phyloP scores from a whole-genome alignment of 2,888 invertebrate species.

The Caenorhabditis wallacei region DNA sequence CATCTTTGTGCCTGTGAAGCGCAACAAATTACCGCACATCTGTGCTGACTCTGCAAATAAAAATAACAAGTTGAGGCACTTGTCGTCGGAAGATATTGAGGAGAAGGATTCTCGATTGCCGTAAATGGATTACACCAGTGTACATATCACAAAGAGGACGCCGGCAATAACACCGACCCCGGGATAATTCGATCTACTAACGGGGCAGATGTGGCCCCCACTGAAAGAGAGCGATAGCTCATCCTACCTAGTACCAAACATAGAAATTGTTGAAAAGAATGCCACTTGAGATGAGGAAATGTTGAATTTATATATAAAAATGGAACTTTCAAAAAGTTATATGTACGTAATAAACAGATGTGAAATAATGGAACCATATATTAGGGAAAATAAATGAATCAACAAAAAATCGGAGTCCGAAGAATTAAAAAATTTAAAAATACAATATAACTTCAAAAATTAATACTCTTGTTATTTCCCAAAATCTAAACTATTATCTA shows the following conservation, averaged over 20 bases:
- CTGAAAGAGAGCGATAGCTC: conserved; percentile 58
- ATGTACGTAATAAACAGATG: too few species aligned
- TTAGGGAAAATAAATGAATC: too few species aligned
- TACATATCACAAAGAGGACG: conserved; percentile 72
- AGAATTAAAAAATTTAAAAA: too few species aligned
- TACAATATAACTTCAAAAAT: too few species aligned
- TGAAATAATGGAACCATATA: too few species aligned
- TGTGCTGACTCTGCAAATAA: conserved; percentile 51
- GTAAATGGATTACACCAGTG: conserved; percentile 71
- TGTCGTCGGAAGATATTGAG: conserved; percentile 51
- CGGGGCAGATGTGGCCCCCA: conserved; percentile 72
- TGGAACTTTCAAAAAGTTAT: background rate
- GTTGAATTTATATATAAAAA: background rate
- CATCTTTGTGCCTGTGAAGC: background rate
- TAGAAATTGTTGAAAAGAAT: conserved; percentile 2
- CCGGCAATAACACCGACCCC: conserved; percentile 69
- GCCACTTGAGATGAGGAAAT: background rate
- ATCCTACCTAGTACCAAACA: conserved; percentile 53
- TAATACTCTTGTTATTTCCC: too few species aligned
- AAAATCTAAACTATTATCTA: too few species aligned
- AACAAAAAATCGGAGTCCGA: too few species aligned
- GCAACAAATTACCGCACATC: conserved; percentile 60
- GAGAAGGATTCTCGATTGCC: conserved; percentile 64
- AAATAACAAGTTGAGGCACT: conserved; percentile 67
- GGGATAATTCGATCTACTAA: conserved; percentile 71